Conservation (phyloP, 30 jellyfish, hydroid and myxozoan species). For the Hydractinia symbiolongicarpus region DNA sequence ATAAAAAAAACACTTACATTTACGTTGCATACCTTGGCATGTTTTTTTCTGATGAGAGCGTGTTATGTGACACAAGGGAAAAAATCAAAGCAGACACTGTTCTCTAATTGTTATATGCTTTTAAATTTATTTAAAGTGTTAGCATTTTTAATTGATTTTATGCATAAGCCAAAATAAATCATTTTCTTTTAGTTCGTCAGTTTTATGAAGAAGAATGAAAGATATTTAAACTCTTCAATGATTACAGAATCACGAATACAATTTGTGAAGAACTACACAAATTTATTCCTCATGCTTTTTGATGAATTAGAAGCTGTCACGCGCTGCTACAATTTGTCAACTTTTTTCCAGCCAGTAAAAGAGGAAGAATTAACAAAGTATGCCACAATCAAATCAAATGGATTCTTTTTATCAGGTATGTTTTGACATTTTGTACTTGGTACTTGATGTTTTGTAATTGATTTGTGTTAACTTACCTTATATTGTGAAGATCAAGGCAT, state of each 20-base stretch:
- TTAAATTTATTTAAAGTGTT: no score
- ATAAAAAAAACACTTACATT: no score
- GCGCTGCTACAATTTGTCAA: constrained; percentile 50
- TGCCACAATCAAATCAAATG: constrained; percentile 54
- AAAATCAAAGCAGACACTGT: no score
- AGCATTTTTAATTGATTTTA: no score
- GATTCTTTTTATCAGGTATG: constrained; percentile 67
- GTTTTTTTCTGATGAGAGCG: no score
- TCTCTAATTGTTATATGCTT: no score
- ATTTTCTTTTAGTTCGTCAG: not conserved
- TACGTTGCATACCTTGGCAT: no score
- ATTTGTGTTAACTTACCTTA: not conserved
- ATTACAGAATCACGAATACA: not conserved
- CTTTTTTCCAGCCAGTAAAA: constrained; percentile 47
- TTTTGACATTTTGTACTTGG: not conserved
- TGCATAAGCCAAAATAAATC: no score
- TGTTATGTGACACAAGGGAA: no score
- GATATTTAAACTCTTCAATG: not conserved
- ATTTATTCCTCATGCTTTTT: not conserved
- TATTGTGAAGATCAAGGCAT: no score
- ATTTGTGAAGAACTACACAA: not conserved
- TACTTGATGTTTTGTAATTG: not conserved
- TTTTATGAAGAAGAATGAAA: not conserved
- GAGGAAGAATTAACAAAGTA: constrained; percentile 48
- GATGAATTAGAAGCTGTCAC: constrained; percentile 24